Percentiles rank a stretch among this genome's conserved stretches.
These are phyloP conservation scores for Mareca penelope DNA, from an alignment of 2,797 vertebrate species.

Conservation along the genomic window DNA sequence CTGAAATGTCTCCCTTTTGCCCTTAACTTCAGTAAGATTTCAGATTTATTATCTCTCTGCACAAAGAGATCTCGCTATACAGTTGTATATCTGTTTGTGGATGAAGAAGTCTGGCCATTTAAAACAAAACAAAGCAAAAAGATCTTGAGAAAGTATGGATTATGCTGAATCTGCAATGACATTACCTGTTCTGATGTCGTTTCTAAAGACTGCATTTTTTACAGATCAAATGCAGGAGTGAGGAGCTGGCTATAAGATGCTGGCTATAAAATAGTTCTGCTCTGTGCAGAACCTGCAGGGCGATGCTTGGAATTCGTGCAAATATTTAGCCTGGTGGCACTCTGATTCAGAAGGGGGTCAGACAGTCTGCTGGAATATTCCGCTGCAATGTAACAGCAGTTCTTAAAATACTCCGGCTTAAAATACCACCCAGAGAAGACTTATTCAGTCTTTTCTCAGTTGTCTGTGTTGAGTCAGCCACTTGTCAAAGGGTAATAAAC, in stretches of 20 bases:
- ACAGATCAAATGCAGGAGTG: neutral
- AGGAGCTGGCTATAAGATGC: neutral
- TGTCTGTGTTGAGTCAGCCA: conserved; percentile 42
- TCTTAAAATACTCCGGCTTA: conserved; percentile 53
- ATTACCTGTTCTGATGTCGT: neutral
- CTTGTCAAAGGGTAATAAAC: conserved; percentile 37
- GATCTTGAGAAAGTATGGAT: neutral
- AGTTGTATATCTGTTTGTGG: neutral
- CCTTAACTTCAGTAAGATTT: conserved; percentile 2
- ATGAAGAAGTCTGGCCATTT: neutral
- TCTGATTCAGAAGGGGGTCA: conserved; percentile 30
- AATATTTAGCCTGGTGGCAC: conserved; percentile 5
- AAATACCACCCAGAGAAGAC: conserved; percentile 25
- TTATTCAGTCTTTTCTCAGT: conserved; percentile 45
- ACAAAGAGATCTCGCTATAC: neutral
- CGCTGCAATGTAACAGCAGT: conserved; percentile 30
- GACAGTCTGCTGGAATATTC: conserved; percentile 29
- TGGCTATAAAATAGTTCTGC: neutral
- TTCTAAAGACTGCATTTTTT: neutral
- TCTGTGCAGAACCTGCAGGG: neutral
- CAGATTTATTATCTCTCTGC: neutral
- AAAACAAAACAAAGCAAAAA: neutral
- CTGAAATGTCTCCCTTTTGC: neutral
- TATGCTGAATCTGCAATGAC: neutral
- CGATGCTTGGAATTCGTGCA: neutral